These are phyloP conservation scores for Sciurus vulgaris DNA, from an alignment of 2,797 vertebrate species.

Conservation along the genomic window DNA sequence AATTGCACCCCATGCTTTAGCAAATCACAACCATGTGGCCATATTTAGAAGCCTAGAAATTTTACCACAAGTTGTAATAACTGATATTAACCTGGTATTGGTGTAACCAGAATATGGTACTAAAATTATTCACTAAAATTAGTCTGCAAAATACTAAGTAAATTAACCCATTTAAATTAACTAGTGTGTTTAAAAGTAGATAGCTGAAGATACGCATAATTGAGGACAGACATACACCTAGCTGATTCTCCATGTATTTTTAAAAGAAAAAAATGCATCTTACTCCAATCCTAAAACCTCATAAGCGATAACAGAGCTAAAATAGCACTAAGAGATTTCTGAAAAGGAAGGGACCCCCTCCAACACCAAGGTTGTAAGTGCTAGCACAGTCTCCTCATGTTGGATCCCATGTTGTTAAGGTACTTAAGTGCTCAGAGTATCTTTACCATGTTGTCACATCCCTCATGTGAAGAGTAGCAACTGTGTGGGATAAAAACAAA, in stretches of 20 bases:
- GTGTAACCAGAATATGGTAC: not conserved
- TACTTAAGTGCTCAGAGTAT: accelerated
- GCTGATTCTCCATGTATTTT: not conserved
- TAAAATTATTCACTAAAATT: slow-evolving; percentile 41
- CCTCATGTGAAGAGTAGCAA: not conserved
- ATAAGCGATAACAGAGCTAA: not conserved
- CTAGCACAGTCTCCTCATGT: too few relatives aligned
- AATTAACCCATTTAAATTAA: slow-evolving; percentile 24
- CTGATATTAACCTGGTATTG: not conserved
- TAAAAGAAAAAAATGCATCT: not conserved
- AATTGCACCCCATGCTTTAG: not conserved
- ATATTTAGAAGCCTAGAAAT: not conserved
- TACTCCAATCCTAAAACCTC: not conserved
- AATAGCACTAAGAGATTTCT: not conserved
- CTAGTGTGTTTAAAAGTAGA: not conserved
- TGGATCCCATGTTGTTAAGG: not conserved
- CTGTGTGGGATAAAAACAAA: not conserved
- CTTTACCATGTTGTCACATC: not conserved
- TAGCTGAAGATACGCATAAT: not conserved
- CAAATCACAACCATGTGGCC: not conserved
- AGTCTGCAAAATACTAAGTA: not conserved
- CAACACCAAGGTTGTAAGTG: accelerated
- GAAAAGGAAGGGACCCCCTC: not conserved
- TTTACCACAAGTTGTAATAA: not conserved
- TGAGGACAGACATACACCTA: not conserved